Base-by-base conservation (phyloP, 2,888 invertebrate species). In the Heliconius charithonia region DNA sequence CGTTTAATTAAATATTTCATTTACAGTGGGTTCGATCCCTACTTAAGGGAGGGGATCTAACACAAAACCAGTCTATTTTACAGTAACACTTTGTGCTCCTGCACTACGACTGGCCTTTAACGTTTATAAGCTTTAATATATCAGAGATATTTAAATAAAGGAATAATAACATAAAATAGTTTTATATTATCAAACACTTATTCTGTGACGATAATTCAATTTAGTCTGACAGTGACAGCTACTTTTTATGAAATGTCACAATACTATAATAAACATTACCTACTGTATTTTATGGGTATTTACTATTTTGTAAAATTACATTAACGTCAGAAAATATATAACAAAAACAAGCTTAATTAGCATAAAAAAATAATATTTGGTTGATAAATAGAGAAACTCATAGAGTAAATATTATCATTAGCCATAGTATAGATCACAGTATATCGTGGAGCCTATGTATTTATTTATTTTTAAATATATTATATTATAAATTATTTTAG, bases 161-260 rank as follows among this genome's bases (percentile, higher is more conserved):
- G 16, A 69, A 7, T 59, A 41, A 41, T 25, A 41, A 16, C 16
- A 25, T 25, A n/a, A 22, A 16, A 41, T 63, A 2, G 13, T 27
- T 25, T 25, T 25, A 16, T 16, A 67, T 67, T 25, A 25, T 1
- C 2, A 12, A 41, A 25, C 7, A 45, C 25, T 69, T 69, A 69
- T 69, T 41, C 25, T 56, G 56, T 29, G 56, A 22, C 22, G 32
- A 32, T 56, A 29, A 71, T 29, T 32, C 32, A 56, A 13, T 4
- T 29, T 71, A 6, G 22, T 72, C 72, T 59, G 37, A 59, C 56
- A 72, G 32, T 70, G 70, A 27, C 45, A 72, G 59, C n/a, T 37
- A 29, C 13, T n/a, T 41, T 25, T 45, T 45, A n/a, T 37, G 7
- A 22, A 29, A 22, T 59, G 32, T 27, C 69, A 69, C 2, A 12